Evolutionary conservation across 2,888 invertebrate genomes (phyloP), one percentile per base, ranked within the genome.

Genomic region (Meta bourneti): DNA sequence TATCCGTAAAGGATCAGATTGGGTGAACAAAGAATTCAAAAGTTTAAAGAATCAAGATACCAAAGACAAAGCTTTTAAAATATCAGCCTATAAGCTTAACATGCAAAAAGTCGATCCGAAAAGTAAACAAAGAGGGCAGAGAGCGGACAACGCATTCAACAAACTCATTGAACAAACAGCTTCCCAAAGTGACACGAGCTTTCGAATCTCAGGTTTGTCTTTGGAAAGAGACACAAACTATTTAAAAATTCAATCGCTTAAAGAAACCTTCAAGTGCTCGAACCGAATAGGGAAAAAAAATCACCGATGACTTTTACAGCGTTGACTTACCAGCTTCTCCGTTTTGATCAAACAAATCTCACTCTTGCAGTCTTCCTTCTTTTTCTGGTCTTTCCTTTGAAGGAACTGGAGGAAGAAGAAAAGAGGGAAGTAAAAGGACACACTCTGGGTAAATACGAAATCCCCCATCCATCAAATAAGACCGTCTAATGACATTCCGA

Each of bases 311-410:
- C 84, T 84, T 84, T 74, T 75, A 19, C 70, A 71, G 52, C 79
- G 51, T 72, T 75, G 77, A 72, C 88, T 88, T 49, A 81, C 88
- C 80, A 88, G n/a, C 74, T 72, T 81, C 54, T 81, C 81, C 51
- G 74, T 88, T 81, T 88, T 88, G 81, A 88, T 88, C 81, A 88
- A 88, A 81, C 88, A 88, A 81, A 88, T 81, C 88, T 88, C 88
- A 61, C 88, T 88, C 49, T 77, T 69, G 74, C 80, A 81, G 61
- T 75, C 80, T 9, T 74, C 74, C 52, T 52, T 61, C 69, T 72
- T 75, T 49, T 81, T 88, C 70, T 19, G 70, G 13, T 81, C 81
- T 49, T 48, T 72, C 49, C 19, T 75, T 9, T 81, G 88, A n/a
- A 81, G 88, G 61, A 80, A 81, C 87, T 87, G 34, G 13, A 71